These are phyloP conservation scores for Picathartes gymnocephalus DNA, from an alignment of 2,113 vertebrate species.

Conservation along the genomic window DNA sequence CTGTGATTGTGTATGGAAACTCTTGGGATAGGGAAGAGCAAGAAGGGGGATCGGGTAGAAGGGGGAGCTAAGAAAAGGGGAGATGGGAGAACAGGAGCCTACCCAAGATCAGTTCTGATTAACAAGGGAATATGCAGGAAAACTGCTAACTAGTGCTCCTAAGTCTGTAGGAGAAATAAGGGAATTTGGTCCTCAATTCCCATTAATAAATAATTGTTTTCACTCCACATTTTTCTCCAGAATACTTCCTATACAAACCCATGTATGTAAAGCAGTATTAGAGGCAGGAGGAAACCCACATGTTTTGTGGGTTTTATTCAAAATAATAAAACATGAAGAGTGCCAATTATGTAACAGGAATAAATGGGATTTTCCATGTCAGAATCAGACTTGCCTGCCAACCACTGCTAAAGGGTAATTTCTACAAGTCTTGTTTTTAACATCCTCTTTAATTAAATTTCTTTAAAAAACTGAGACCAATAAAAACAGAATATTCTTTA, in stretches of 20 bases:
- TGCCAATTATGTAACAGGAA: not conserved
- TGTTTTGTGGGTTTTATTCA: not conserved
- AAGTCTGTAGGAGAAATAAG: not conserved
- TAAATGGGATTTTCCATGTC: not conserved
- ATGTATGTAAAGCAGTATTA: not conserved
- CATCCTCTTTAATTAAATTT: not conserved
- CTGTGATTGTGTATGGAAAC: not conserved
- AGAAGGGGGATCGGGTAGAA: not conserved
- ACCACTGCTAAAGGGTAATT: not conserved
- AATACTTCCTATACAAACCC: not conserved
- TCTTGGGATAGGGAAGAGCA: not conserved
- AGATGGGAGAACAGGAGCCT: not conserved
- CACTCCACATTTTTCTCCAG: not conserved
- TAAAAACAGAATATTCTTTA: not conserved
- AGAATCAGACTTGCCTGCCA: not conserved
- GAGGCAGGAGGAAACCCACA: accelerated
- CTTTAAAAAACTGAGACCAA: not conserved
- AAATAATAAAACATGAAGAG: not conserved
- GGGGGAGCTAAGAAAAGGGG: not conserved
- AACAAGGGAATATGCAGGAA: not conserved
- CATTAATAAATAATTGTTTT: not conserved
- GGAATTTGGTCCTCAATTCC: not conserved
- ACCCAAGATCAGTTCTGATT: not conserved
- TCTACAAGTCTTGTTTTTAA: not conserved
- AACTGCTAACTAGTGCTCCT: not conserved